These are phyloP conservation scores for Alcedo quadribrachys DNA, from an alignment of 2,797 vertebrate species.

Conservation along the genomic window DNA sequence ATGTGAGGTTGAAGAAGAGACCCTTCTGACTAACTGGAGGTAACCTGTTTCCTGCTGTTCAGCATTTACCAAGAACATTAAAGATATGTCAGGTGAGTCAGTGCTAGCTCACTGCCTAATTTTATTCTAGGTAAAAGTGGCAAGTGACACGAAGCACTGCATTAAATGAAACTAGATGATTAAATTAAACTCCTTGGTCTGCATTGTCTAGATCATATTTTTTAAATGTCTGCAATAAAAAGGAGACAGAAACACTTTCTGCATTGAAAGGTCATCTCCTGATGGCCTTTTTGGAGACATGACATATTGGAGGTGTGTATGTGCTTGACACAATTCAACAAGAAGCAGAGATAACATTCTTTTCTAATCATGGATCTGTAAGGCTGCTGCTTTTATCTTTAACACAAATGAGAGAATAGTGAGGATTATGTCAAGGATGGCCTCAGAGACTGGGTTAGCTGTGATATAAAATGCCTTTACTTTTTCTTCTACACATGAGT, in stretches of 20 bases:
- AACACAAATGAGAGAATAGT: background rate
- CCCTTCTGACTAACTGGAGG: background rate
- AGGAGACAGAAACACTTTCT: background rate
- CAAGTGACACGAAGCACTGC: background rate
- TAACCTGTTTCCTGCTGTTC: background rate
- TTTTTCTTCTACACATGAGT: background rate
- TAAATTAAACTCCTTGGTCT: background rate
- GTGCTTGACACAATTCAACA: background rate
- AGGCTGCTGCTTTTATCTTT: background rate
- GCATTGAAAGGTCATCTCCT: background rate
- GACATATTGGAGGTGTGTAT: background rate
- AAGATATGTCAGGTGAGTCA: background rate
- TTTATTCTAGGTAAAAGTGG: background rate
- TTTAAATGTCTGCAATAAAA: background rate
- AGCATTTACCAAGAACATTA: background rate
- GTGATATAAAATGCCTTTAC: background rate
- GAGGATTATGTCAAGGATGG: background rate
- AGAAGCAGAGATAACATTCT: background rate
- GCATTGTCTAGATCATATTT: background rate
- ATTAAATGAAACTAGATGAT: background rate
- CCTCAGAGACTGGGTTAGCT: background rate
- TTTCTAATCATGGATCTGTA: background rate
- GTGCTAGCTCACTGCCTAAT: background rate
- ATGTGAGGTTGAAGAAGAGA: background rate
- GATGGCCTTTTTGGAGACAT: background rate